phyloP scores from a whole-genome alignment of 2,888 invertebrate genomes.

The Temnothorax unifasciatus region DNA sequence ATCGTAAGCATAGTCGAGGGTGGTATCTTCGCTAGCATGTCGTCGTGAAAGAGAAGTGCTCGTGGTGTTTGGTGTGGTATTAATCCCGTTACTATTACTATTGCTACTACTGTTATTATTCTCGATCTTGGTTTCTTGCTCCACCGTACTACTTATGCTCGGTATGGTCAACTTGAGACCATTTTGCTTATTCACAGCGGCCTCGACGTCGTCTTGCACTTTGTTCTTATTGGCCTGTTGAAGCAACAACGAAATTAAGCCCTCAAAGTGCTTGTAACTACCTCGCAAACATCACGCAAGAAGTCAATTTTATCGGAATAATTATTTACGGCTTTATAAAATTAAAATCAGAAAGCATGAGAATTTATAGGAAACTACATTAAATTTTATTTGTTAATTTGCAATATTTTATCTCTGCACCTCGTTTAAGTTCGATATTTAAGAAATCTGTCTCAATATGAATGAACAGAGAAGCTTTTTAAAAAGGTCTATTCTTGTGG shows the following conservation, averaged over 20 bases:
- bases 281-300: background rate
- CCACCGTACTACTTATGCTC: conserved; percentile 80
- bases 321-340: background rate
- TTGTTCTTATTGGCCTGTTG: conserved; percentile 75
- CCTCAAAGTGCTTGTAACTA: conserved; percentile 6
- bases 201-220: conserved; percentile 79
- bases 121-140: conserved; percentile 59
- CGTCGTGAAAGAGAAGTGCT: conserved; percentile 91
- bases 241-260: conserved; percentile 30
- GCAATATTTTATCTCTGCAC: background rate
- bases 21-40: conserved; percentile 92
- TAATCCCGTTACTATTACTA: conserved; percentile 81
- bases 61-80: conserved; percentile 89
- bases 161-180: conserved; percentile 81
- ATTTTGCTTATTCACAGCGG: conserved; percentile 73
- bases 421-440: background rate
- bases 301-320: conserved; percentile 10
- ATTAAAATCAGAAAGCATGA: background rate
- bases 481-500: background rate
- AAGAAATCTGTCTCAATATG: background rate
- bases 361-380: background rate
- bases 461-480: background rate
- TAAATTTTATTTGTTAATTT: background rate
- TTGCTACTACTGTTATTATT: conserved; percentile 47
- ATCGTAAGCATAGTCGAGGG: conserved; percentile 92